Conservation (phyloP, 2,113 vertebrate genomes). For the Cercopithecus mona region DNA sequence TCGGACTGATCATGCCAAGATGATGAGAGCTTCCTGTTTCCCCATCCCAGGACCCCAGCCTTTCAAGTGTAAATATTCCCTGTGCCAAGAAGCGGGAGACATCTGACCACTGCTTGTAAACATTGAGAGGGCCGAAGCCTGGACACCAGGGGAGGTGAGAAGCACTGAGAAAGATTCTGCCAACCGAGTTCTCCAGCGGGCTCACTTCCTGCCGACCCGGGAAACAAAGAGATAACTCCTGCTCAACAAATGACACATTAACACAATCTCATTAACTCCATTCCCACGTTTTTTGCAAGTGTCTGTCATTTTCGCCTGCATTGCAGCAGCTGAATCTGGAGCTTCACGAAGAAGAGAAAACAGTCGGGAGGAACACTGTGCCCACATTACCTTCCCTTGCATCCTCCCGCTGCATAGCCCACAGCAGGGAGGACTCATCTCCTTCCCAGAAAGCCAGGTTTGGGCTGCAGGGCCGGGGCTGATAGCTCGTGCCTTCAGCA, state of each 20-base stretch:
- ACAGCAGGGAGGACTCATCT: not conserved
- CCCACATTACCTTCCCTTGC: conserved; percentile 56
- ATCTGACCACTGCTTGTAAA: not conserved
- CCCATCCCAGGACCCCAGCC: not conserved
- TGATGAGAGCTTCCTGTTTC: not conserved
- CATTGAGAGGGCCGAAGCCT: not conserved
- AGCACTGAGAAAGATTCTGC: not conserved
- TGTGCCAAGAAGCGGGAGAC: not conserved
- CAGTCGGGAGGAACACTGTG: conserved; percentile 32
- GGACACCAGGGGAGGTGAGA: not conserved
- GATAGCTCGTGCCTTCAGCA: not conserved
- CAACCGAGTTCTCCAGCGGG: not conserved
- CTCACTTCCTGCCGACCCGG: conserved; percentile 40
- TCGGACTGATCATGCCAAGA: not conserved
- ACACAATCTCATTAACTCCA: conserved; percentile 67
- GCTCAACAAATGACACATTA: conserved; percentile 56
- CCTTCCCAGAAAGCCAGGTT: conserved; percentile 4
- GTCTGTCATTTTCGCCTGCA: conserved; percentile 78
- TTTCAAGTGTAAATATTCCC: not conserved
- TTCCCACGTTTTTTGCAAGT: conserved; percentile 52
- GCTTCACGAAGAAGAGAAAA: conserved; percentile 43
- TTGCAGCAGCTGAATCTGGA: conserved; percentile 78
- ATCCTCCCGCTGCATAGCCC: not conserved
- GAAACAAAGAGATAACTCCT: conserved; percentile 63
- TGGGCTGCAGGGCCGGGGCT: not conserved